A percentile compares a stretch with the other conserved stretches of the same genome.
Evolutionary conservation across 2,113 vertebrate genomes (phyloP).

Genomic region (Crypturellus undulatus): DNA sequence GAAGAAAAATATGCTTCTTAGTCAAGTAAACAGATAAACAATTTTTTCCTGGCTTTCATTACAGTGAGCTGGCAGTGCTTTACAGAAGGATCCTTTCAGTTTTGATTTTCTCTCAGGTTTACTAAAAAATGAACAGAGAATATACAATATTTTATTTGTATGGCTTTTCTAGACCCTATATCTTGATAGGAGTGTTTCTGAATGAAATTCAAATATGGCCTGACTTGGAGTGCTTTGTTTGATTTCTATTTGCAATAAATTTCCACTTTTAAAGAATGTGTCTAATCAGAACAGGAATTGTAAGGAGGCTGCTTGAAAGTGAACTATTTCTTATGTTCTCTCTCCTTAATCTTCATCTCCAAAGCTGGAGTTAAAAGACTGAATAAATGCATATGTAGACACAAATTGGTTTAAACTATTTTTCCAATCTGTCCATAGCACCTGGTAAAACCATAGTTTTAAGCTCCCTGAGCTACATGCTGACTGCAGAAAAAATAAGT

Average conservation of each 20-base stretch:
- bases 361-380: neutral
- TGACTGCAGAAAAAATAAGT: neutral
- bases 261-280: conserved; percentile 5
- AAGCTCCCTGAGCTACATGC: neutral
- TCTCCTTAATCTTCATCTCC: neutral
- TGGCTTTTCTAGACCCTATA: conserved; percentile 37
- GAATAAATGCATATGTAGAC: neutral
- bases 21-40: conserved; percentile 69
- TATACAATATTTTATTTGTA: conserved; percentile 22
- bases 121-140: conserved; percentile 37
- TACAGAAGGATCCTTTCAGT: conserved; percentile 61
- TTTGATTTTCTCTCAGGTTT: conserved; percentile 70
- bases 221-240: neutral
- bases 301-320: neutral
- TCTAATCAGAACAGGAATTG: neutral
- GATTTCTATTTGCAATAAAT: neutral
- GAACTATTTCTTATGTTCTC: neutral
- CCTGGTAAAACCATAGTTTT: neutral
- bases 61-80: conserved; percentile 33
- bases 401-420: neutral
- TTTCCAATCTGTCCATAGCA: neutral
- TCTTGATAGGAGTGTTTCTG: conserved; percentile 25
- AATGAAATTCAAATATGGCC: neutral
- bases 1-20: conserved; percentile 54
- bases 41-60: conserved; percentile 65